phyloP scores from a whole-genome alignment of 2,113 vertebrate genomes.

The Monopterus albus region DNA sequence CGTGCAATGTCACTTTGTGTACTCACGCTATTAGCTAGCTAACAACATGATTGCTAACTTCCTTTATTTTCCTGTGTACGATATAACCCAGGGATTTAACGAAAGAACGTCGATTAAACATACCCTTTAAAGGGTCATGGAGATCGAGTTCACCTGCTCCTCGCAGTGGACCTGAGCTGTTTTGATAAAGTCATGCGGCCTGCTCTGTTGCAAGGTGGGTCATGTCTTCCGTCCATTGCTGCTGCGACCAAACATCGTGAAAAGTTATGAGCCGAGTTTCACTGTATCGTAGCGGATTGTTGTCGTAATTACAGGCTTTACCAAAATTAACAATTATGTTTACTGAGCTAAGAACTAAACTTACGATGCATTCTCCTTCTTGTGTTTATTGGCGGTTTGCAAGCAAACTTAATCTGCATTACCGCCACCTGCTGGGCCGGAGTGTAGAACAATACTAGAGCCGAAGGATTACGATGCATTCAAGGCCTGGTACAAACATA shows the following conservation, averaged over 20 bases:
- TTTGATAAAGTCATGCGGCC: slow-evolving; percentile 21
- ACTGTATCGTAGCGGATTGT: rapidly evolving
- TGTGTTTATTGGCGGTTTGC: no score
- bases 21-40: slow-evolving; percentile 19
- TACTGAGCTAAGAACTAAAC: no score
- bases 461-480: no score
- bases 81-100: background rate
- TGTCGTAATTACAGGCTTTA: background rate
- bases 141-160: background rate
- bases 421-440: no score
- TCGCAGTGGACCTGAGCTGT: background rate
- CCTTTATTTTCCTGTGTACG: no score
- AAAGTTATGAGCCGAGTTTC: slow-evolving; percentile 33
- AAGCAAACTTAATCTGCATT: no score
- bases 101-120: background rate
- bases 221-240: slow-evolving; percentile 57
- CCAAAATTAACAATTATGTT: rapidly evolving
- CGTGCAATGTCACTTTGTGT: slow-evolving; percentile 48
- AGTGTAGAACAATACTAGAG: no score
- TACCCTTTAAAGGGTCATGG: slow-evolving; percentile 18
- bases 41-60: background rate
- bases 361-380: no score
- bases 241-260: slow-evolving; percentile 33
- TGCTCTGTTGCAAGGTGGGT: slow-evolving; percentile 28
- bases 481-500: rapidly evolving